Evolutionary conservation across 2,113 vertebrate species (phyloP), one percentile per base, ranked within the genome.

Genomic region (Rhegmatorhina hoffmannsi): DNA sequence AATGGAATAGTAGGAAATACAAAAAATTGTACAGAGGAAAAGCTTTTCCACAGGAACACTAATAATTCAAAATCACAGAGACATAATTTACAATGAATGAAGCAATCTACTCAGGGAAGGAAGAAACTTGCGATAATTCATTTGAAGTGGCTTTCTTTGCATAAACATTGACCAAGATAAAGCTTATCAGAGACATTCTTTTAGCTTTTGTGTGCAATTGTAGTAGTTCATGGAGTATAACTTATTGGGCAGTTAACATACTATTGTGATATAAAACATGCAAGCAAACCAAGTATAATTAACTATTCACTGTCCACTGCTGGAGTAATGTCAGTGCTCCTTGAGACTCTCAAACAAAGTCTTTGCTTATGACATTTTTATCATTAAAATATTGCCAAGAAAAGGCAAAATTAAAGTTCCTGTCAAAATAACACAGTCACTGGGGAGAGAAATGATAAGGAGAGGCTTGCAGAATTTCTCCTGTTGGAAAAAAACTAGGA

Each of bases 101-200:
- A 91, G 62, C 25, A 43, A 90, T 85, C 94, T 90, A 86, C 46
- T 63, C 47, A 33, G 46, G 44, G 62, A 94, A 89, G 50, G 62
- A 91, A 79, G 78, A 94, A 92, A 85, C 21, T 70, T 87, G 36
- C 16, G 90, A 56, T 95, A 70, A 92, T 53, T 95, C 52, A 95
- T 88, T 66, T 63, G 33, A 74, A 92, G 76, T 80, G 43, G 33
- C 18, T 95, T 89, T 93, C 78, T 91, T 96, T 81, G 79, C 36
- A 86, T 49, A 94, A 96, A 95, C 64, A 44, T 16, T 90, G 72
- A 78, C 76, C 47, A 70, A 88, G 94, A 94, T 92, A 93, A 96
- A 76, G 72, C 47, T 94, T 94, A 90, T 96, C 95, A 63, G 72
- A 90, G 44, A 21, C n/a, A 69, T 95, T 92, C 85, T 67, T 80